Conservation (phyloP, 2,888 invertebrate species). For the Microplitis deprimator region DNA sequence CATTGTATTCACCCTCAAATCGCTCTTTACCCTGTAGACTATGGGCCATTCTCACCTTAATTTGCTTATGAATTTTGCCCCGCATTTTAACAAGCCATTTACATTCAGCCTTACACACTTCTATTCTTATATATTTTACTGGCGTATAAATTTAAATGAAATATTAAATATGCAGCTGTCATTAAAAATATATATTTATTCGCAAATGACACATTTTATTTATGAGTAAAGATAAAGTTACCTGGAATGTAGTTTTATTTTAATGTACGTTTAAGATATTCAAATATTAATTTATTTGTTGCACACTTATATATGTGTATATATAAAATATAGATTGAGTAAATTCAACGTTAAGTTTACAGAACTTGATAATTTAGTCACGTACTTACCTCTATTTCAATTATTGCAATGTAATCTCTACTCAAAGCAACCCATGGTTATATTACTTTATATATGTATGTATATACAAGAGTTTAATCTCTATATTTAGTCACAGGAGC, state of each 20-base stretch:
- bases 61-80: neutral
- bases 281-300: neutral
- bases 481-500: slow-evolving; percentile 5
- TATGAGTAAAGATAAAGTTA: neutral
- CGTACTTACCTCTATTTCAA: slow-evolving; percentile 17
- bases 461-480: slow-evolving; percentile 7
- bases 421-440: neutral
- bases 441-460: neutral
- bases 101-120: too few species aligned
- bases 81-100: neutral
- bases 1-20: neutral
- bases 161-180: neutral
- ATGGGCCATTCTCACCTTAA: too few species aligned
- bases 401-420: slow-evolving; percentile 18
- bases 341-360: neutral
- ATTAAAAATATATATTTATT: neutral
- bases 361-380: slow-evolving; percentile 1
- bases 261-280: too few species aligned
- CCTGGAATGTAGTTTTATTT: neutral
- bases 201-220: neutral
- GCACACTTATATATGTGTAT: neutral
- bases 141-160: neutral
- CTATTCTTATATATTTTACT: too few species aligned
- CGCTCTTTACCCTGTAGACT: neutral
- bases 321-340: neutral